These are phyloP conservation scores for Argyresthia goedartella DNA, from an alignment of 2,888 invertebrate species.

Conservation along the genomic window DNA sequence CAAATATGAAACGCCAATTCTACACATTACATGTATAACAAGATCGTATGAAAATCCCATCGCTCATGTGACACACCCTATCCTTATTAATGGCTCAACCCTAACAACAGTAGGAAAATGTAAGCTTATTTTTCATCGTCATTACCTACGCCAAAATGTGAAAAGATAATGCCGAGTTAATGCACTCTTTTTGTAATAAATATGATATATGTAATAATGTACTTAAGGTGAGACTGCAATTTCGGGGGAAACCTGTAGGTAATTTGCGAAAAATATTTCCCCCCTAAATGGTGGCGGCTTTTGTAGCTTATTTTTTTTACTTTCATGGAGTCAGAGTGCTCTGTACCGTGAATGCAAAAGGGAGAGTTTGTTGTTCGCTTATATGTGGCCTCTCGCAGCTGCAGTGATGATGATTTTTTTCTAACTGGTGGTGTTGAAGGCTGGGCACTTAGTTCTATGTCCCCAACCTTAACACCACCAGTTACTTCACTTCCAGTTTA, in stretches of 20 bases:
- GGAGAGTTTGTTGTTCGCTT: no score
- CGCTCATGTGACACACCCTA: conserved; percentile 20
- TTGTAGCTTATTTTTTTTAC: conserved; percentile 4
- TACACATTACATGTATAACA: no score
- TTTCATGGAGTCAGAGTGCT: not conserved
- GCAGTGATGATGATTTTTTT: no score
- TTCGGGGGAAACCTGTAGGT: conserved; percentile 13
- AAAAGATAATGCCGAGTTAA: conserved; percentile 26
- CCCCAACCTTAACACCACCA: no score
- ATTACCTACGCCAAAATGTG: conserved; percentile 31
- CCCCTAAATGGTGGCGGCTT: conserved; percentile 4
- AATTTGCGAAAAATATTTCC: conserved; percentile 10
- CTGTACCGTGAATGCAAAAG: not conserved
- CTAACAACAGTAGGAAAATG: conserved; percentile 15
- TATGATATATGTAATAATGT: conserved; percentile 23
- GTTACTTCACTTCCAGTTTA: no score
- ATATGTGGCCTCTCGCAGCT: no score
- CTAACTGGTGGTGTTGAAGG: no score
- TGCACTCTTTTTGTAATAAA: conserved; percentile 22
- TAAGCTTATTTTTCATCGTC: conserved; percentile 43
- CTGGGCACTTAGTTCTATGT: no score
- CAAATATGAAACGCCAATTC: no score
- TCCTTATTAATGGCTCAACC: conserved; percentile 22
- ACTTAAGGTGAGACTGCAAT: conserved; percentile 6
- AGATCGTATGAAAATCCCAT: conserved; percentile 5